A percentile compares a stretch with the other conserved stretches of the same genome.
Evolutionary conservation across 2,888 invertebrate genomes (phyloP).

Genomic region (Tachystola acroxantha): DNA sequence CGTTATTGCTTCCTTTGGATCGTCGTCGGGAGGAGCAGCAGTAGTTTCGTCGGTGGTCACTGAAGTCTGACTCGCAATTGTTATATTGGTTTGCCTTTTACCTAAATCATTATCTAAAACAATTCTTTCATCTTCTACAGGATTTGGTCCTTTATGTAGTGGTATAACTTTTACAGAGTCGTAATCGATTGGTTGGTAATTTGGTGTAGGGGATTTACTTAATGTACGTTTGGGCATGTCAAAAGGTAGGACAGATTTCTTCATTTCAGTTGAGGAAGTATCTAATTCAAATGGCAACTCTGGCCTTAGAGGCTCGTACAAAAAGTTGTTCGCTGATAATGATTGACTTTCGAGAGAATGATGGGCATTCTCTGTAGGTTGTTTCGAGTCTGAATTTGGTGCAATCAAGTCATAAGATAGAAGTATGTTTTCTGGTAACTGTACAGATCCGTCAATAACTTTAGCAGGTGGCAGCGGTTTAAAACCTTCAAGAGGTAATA

Average conservation of each 20-base stretch:
- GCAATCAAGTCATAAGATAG: conserved; percentile 61
- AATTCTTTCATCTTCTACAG: conserved; percentile 41
- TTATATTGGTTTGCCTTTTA: conserved; percentile 51
- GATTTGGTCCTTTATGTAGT: conserved; percentile 52
- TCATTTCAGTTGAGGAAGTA: conserved; percentile 55
- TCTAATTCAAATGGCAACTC: conserved; percentile 59
- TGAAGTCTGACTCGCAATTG: conserved; percentile 13
- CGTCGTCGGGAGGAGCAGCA: conserved; percentile 26
- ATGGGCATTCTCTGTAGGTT: conserved; percentile 21
- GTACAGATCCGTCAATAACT: conserved; percentile 54
- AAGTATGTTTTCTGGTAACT: conserved; percentile 64
- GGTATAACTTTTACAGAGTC: conserved; percentile 67
- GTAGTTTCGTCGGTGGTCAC: conserved; percentile 22
- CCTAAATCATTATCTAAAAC: conserved; percentile 40
- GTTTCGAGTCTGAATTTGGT: conserved; percentile 34
- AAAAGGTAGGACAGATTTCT: conserved; percentile 48
- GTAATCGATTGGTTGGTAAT: conserved; percentile 60
- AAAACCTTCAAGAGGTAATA: conserved; percentile 64
- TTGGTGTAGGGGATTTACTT: conserved; percentile 42
- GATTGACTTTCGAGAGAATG: conserved; percentile 21
- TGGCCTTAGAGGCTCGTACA: conserved; percentile 58
- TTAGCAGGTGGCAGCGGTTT: conserved; percentile 63
- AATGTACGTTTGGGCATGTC: conserved; percentile 52
- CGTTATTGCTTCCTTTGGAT: conserved; percentile 34
- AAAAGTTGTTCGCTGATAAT: conserved; percentile 42